Evolutionary conservation across 2,888 invertebrate genomes (phyloP).

Genomic region (Cephalotes varians): DNA sequence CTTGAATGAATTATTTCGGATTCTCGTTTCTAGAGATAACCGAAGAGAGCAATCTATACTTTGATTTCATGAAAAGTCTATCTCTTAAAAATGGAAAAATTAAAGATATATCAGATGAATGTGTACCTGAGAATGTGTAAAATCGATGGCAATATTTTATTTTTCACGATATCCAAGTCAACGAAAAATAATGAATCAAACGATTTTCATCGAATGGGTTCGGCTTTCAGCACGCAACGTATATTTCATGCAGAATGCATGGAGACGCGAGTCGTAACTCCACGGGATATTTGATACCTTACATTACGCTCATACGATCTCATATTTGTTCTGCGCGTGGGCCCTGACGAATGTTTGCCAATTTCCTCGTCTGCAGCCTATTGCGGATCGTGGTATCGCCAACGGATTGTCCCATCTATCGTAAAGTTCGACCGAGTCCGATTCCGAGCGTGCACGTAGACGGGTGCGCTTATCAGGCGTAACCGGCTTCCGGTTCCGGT

Average conservation of each 20-base stretch:
- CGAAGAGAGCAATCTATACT: neutral
- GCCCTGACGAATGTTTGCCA: conserved; percentile 53
- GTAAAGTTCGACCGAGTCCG: conserved; percentile 41
- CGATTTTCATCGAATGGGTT: conserved; percentile 9
- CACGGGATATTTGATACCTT: conserved; percentile 31
- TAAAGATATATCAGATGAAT: neutral
- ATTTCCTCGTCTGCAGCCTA: conserved; percentile 56
- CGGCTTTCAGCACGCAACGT: conserved; percentile 22
- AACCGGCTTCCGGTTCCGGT: conserved; percentile 65
- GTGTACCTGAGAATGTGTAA: neutral
- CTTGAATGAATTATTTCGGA: neutral
- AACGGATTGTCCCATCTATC: conserved; percentile 52
- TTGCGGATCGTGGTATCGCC: conserved; percentile 44
- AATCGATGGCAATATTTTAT: neutral
- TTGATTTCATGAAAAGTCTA: neutral
- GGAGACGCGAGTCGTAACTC: neutral
- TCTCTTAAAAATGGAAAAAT: neutral
- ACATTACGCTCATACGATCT: conserved; percentile 15
- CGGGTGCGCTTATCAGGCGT: conserved; percentile 55
- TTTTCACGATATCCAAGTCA: neutral
- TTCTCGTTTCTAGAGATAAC: neutral
- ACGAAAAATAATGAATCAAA: conserved; percentile 18
- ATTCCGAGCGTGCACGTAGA: conserved; percentile 11
- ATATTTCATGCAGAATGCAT: conserved; percentile 7
- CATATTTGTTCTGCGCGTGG: conserved; percentile 35